These are phyloP conservation scores for Megaustenia siamemsis DNA, from an alignment of 2,888 invertebrate species.

Conservation along the genomic window DNA sequence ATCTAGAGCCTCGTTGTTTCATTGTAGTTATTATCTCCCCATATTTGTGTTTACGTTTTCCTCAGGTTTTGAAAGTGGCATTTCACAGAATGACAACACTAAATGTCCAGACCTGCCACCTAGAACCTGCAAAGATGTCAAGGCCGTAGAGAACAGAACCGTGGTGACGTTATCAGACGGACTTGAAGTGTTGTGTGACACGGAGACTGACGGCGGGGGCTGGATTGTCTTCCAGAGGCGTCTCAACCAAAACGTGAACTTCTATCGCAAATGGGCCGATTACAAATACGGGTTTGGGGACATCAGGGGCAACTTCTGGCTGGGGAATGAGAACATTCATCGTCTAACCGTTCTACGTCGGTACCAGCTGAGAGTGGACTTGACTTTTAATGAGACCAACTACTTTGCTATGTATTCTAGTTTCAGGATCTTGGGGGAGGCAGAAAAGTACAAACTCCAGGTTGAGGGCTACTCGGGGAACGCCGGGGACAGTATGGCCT, in stretches of 20 bases:
- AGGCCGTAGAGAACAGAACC: background rate
- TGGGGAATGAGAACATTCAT: conserved; percentile 6
- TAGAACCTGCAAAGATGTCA: background rate
- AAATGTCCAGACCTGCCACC: background rate
- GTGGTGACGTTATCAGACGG: background rate
- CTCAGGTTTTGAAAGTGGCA: no score
- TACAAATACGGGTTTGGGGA: conserved; percentile 8
- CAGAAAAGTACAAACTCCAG: background rate
- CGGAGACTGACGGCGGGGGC: no score
- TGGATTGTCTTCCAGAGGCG: no score
- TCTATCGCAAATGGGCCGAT: no score
- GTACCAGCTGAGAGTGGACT: conserved; percentile 13
- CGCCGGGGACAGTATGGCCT: conserved; percentile 8
- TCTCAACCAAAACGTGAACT: no score
- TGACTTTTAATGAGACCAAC: background rate
- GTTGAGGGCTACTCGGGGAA: background rate
- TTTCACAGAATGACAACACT: background rate
- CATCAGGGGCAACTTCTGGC: background rate
- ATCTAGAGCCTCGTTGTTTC: no score
- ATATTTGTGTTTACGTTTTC: no score
- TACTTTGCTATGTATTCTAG: background rate
- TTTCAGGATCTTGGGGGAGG: background rate
- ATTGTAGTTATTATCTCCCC: no score
- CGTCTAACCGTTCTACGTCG: background rate
- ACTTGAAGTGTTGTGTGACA: no score